Evolutionary conservation across 2,113 vertebrate genomes (phyloP).

Genomic region (Rhynchomys soricoides): DNA sequence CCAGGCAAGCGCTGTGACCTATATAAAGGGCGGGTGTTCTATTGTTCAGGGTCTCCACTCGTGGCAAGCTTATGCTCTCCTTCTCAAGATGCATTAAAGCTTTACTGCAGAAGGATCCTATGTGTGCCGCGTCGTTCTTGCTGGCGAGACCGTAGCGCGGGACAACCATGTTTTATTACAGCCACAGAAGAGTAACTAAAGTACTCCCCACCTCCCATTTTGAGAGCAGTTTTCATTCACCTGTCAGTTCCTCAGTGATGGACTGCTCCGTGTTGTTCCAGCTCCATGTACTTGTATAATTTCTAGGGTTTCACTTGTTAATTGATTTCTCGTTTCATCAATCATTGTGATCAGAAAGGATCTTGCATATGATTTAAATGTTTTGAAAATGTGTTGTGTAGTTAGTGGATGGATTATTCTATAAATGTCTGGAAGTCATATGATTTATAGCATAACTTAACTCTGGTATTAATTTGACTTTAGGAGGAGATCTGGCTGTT

Average conservation of each 20-base stretch:
- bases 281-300: background rate
- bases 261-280: background rate
- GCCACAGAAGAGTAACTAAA: background rate
- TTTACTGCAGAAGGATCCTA: too few species aligned
- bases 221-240: background rate
- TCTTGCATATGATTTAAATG: background rate
- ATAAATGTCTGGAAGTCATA: background rate
- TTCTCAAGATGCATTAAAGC: too few species aligned
- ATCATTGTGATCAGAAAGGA: background rate
- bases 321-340: background rate
- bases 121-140: too few species aligned
- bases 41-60: too few species aligned
- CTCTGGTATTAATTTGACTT: background rate
- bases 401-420: background rate
- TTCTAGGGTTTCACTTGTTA: background rate
- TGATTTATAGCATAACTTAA: background rate
- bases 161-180: background rate
- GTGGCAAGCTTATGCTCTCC: too few species aligned
- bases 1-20: too few species aligned
- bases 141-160: too few species aligned
- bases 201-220: too few species aligned
- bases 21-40: too few species aligned
- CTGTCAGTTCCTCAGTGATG: too few species aligned
- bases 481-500: background rate
- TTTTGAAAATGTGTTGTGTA: background rate